These are phyloP conservation scores for Nothoprocta pentlandii DNA, from an alignment of 2,113 vertebrate species.

Conservation along the genomic window DNA sequence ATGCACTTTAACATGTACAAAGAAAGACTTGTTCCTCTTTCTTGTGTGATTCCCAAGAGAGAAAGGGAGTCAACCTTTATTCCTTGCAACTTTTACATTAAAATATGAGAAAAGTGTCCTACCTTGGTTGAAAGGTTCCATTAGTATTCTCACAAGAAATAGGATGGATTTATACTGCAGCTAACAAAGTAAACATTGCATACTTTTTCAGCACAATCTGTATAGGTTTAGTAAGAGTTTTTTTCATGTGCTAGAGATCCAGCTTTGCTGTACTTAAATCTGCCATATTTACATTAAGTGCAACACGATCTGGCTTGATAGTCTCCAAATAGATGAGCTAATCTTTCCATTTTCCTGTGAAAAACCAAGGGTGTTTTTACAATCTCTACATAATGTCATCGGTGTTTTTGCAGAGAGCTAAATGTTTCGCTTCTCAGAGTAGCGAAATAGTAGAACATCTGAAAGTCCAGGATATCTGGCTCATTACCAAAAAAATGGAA, in stretches of 20 bases:
- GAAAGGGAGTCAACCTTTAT: background rate
- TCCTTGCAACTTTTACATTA: background rate
- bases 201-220: background rate
- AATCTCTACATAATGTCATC: background rate
- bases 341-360: slow-evolving; percentile 2
- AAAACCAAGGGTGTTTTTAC: slow-evolving; percentile 23
- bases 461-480: background rate
- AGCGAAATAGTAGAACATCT: background rate
- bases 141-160: background rate
- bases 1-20: background rate
- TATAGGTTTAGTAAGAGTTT: background rate
- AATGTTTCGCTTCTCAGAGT: background rate
- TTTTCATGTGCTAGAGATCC: background rate
- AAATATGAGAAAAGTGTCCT: background rate
- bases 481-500: background rate
- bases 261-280: background rate
- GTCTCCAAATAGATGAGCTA: background rate
- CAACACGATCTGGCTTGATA: background rate
- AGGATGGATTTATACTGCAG: background rate
- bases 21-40: background rate
- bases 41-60: background rate
- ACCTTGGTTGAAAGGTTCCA: background rate
- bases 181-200: background rate
- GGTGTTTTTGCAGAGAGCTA: background rate
- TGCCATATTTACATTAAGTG: background rate